Percentiles rank a stretch among this genome's conserved stretches.
Evolutionary conservation across 2,797 vertebrate species (phyloP).

Genomic region (Sternotherus odoratus): DNA sequence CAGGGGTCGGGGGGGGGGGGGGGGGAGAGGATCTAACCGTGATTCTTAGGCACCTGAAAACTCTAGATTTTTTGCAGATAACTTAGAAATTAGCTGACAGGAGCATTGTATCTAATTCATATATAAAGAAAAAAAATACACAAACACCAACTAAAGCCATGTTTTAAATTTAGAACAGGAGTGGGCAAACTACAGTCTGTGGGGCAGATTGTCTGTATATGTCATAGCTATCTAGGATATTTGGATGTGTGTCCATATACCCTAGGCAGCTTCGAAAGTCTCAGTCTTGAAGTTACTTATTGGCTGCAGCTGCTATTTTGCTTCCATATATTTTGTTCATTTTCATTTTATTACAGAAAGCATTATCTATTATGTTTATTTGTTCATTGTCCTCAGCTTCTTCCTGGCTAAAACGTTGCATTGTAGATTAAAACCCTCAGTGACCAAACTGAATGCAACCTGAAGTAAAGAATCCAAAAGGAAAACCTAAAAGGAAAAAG

Average conservation of each 20-base stretch:
- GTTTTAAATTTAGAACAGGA: no score
- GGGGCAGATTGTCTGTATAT: no score
- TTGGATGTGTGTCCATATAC: not conserved
- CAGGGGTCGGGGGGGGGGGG: no score
- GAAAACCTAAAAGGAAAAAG: not conserved
- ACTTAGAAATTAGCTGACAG: no score
- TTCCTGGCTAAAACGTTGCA: not conserved
- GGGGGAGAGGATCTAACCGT: no score
- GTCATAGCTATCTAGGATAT: not conserved
- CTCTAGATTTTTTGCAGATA: no score
- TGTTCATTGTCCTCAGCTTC: accelerated
- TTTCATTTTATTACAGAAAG: not conserved
- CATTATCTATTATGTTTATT: no score
- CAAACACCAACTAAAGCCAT: no score
- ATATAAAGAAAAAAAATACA: no score
- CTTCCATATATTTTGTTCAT: not conserved
- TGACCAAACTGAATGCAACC: not conserved
- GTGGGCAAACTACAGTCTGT: no score
- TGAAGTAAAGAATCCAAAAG: not conserved
- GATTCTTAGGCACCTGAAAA: no score
- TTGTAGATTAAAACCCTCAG: slow-evolving; percentile 25
- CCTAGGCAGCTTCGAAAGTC: slow-evolving; percentile 25
- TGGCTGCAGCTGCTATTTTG: not conserved
- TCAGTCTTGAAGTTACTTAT: not conserved
- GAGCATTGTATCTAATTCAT: no score